Evolutionary conservation across 2,888 invertebrate genomes (phyloP), one percentile per base, ranked within the genome.

Genomic region (Andrena dorsata): DNA sequence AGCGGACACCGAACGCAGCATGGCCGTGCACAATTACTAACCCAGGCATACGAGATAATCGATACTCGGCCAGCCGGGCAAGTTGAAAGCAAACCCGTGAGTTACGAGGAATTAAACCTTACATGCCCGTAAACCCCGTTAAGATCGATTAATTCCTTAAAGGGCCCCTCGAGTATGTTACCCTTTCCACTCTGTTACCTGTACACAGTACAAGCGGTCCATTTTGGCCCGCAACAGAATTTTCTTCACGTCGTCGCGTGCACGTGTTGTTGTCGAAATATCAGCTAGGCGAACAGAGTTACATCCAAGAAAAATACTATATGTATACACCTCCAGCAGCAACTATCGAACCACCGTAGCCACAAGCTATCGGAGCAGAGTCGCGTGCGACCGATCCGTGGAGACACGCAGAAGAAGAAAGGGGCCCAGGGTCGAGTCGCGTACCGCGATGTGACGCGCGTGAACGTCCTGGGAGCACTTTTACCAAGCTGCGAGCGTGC

Each of bases 391-490:
- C 41, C 6, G 64, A 64, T 16, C 49, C 20, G 6, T 6, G 28
- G 2, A 47, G 10, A 13, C 8, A 20, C 7, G 13, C 16, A 23
- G 58, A 41, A 16, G 30, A 2, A 7, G 13, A 69, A 71, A n/a
- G 5, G n/a, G 13, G 8, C 30, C 47, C 1, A 20, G 6, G 41
- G 41, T 41, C 23, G 23, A 56, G 47, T 61, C 7, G n/a, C 56
- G 13, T n/a, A 28, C 30, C 35, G n/a, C 56, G 64, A 51, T 75
- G 76, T 83, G 76, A 76, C 83, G 83, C 73, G 69, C 70, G 82
- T 56, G 65, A 66, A 69, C 49, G 63, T 58, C 76, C 63, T 26
- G 13, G 71, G 73, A 65, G 71, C 32, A 49, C 73, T 49, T 70
- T 76, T 60, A 49, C 35, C 51, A 32, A 49, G 60, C 76, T 71